Conservation (phyloP, 2,888 invertebrate species). For the Metellina segmentata region DNA sequence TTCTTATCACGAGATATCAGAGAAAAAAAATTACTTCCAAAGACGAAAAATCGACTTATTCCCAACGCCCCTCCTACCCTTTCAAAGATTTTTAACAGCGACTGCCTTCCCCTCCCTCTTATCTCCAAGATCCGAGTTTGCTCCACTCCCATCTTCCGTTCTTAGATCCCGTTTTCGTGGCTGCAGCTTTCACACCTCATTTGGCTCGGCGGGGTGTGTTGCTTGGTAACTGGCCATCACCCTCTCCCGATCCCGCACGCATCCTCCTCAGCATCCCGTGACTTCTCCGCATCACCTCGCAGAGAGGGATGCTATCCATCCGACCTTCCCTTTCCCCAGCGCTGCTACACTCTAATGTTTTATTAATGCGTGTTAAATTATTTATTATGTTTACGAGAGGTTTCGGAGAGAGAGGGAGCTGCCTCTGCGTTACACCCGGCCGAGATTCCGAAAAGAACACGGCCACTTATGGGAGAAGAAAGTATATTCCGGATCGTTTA, state of each 20-base stretch:
- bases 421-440: slow-evolving; percentile 10
- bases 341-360: slow-evolving; percentile 61
- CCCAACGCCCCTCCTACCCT: too few relatives aligned
- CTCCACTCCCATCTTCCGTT: not conserved
- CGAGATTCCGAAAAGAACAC: slow-evolving; percentile 34
- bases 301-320: slow-evolving; percentile 42
- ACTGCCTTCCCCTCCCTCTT: too few relatives aligned
- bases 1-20: too few relatives aligned
- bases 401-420: slow-evolving; percentile 27
- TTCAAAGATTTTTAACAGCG: too few relatives aligned
- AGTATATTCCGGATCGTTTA: not conserved
- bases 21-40: too few relatives aligned
- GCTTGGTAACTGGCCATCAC: slow-evolving; percentile 70
- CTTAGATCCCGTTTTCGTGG: slow-evolving; percentile 70
- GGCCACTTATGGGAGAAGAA: slow-evolving; percentile 18
- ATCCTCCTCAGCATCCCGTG: slow-evolving; percentile 58
- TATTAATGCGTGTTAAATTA: slow-evolving; percentile 76
- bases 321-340: not conserved
- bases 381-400: slow-evolving; percentile 72
- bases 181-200: slow-evolving; percentile 76
- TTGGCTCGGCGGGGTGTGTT: slow-evolving; percentile 64
- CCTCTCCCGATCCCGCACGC: slow-evolving; percentile 68
- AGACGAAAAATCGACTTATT: too few relatives aligned
- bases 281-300: slow-evolving; percentile 53
- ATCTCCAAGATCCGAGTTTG: too few relatives aligned